Evolutionary conservation across 2,113 vertebrate genomes (phyloP), one percentile per base, ranked within the genome.

Genomic region (Leiothrix lutea): DNA sequence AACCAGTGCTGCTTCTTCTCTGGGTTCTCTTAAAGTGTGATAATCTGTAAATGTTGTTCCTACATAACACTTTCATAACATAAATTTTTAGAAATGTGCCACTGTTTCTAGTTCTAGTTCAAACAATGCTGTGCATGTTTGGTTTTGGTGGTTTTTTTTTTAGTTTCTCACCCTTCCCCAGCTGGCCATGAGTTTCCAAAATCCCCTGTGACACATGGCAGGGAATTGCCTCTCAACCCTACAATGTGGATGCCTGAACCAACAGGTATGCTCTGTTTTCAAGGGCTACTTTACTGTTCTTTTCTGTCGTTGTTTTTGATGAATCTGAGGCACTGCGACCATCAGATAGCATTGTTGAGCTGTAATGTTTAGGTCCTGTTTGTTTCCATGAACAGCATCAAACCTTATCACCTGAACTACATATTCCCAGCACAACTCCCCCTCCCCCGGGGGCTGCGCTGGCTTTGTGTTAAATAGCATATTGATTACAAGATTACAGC

Each of bases 401-500:
- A 80, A 77, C 54, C 81, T 88, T 80, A 66, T 90, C 84, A 38
- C n/a, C 65, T 0, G 0, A 77, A 54, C 70, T 82, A 58, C 53
- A 33, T 42, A 54, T 53, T 79, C 57, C n/a, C 61, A 85, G 73
- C 45, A 25, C 38, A 80, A 47, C 22, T n/a, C 24, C 47, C 47
- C 36, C 36, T 90, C 61, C 79, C 78, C 36, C 16, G 31, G 77
- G 74, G 74, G 24, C 70, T 70, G 45, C 4, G 2, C 36, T 79
- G 53, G 8, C 80, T 96, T 73, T 67, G 50, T 90, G 88, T 66
- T 96, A 94, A 96, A 93, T 85, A 86, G 93, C 51, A 23, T 95
- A 95, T 97, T 96, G 96, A 97, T 96, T 94, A 91, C 90, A 91
- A 94, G 95, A 94, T 96, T 94, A 79, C 83, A 77, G 75, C 75